These are phyloP conservation scores for Tinea semifulvella DNA, from an alignment of 2,888 invertebrate species.

Conservation along the genomic window DNA sequence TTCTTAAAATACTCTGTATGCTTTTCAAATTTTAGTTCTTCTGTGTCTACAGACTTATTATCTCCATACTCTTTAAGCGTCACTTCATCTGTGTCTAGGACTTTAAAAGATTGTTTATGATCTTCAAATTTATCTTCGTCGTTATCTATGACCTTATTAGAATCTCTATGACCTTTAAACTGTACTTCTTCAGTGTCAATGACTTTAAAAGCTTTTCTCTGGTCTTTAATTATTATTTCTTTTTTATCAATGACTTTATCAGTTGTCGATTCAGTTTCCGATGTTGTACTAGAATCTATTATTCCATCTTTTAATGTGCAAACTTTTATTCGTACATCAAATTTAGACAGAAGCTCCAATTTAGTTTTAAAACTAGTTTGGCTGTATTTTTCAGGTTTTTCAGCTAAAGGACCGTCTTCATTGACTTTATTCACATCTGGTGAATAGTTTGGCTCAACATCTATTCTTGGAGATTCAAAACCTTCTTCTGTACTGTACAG, in stretches of 20 bases:
- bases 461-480: background rate
- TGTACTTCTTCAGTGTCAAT: background rate
- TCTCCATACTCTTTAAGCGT: slow-evolving; percentile 32
- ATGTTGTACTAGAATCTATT: slow-evolving; percentile 40
- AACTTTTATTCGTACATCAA: slow-evolving; percentile 64
- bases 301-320: slow-evolving; percentile 51
- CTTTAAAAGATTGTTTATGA: slow-evolving; percentile 25
- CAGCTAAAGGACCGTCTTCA: no score
- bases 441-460: no score
- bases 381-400: slow-evolving; percentile 1
- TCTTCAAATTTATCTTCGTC: slow-evolving; percentile 26
- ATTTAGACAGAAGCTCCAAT: slow-evolving; percentile 58
- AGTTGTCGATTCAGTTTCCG: slow-evolving; percentile 43
- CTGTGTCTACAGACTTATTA: background rate
- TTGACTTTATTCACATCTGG: no score
- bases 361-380: slow-evolving; percentile 48
- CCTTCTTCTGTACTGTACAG: background rate
- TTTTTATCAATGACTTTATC: slow-evolving; percentile 22
- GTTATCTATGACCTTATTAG: slow-evolving; percentile 33
- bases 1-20: slow-evolving; percentile 37
- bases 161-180: slow-evolving; percentile 33
- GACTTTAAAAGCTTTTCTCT: slow-evolving; percentile 24
- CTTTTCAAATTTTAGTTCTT: slow-evolving; percentile 25
- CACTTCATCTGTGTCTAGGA: background rate
- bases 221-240: no score